phyloP scores from a whole-genome alignment of 92 coral and sea anemone species.

The Siderastrea radians region DNA sequence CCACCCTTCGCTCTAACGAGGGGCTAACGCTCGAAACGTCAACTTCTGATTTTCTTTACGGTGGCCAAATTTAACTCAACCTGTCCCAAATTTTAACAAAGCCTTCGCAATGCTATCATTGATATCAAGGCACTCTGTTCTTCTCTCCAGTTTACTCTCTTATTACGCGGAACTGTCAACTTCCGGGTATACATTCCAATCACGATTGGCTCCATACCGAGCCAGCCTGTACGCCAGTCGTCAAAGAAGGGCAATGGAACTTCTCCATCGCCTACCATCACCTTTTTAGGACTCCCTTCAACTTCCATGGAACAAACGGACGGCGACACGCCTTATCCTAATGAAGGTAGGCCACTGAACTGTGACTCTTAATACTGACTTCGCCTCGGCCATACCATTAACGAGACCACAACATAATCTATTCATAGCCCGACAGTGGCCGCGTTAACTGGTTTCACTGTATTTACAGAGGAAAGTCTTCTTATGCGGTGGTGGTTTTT shows the following conservation, averaged over 20 bases:
- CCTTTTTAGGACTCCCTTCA: slow-evolving; percentile 34
- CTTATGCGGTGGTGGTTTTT: no score
- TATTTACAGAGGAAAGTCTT: no score
- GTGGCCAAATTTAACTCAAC: no score
- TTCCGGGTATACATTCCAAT: slow-evolving; percentile 73
- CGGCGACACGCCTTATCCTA: slow-evolving; percentile 11
- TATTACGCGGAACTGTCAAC: slow-evolving; percentile 64
- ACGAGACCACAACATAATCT: no score
- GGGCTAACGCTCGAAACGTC: background rate
- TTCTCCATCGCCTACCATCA: slow-evolving; percentile 55
- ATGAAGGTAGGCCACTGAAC: slow-evolving; percentile 17
- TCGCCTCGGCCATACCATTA: no score
- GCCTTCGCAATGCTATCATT: no score
- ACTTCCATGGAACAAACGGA: slow-evolving; percentile 36
- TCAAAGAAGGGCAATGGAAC: slow-evolving; percentile 48
- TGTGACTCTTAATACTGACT: background rate
- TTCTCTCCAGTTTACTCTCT: slow-evolving; percentile 20
- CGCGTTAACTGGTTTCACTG: no score
- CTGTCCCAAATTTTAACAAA: no score
- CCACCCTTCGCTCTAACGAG: no score
- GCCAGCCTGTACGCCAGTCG: slow-evolving; percentile 54
- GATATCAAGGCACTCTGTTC: background rate
- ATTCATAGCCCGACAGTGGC: no score
- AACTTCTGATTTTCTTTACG: no score
- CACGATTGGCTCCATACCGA: slow-evolving; percentile 90